phyloP scores from a whole-genome alignment of 2,888 invertebrate species.

The Zaprionus lineosus region DNA sequence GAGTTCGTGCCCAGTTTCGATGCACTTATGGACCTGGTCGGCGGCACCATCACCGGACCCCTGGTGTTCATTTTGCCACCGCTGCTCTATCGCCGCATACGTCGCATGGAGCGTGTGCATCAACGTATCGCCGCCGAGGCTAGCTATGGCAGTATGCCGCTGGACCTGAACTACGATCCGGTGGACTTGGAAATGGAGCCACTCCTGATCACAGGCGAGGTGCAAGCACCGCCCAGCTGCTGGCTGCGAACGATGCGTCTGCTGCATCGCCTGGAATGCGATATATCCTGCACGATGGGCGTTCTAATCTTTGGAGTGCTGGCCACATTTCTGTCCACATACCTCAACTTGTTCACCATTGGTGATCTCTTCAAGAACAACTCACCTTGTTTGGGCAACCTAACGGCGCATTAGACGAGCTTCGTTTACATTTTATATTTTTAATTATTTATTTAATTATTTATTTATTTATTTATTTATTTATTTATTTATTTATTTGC shows the following conservation, averaged over 20 bases:
- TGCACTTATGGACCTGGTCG: conserved; percentile 92
- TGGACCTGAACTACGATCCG: conserved; percentile 79
- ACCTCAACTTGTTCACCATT: conserved; percentile 87
- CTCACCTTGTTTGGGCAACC: conserved; percentile 88
- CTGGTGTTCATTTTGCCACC: conserved; percentile 93
- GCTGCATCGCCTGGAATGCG: conserved; percentile 78
- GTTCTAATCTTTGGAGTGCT: conserved; percentile 86
- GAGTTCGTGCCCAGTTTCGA: conserved; percentile 93
- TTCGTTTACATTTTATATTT: no score
- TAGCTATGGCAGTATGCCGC: conserved; percentile 79
- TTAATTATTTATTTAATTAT: no score
- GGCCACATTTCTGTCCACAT: conserved; percentile 88
- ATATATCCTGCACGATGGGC: conserved; percentile 84
- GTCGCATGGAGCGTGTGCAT: conserved; percentile 83
- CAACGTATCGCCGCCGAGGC: conserved; percentile 79
- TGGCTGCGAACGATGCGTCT: conserved; percentile 64
- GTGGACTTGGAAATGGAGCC: conserved; percentile 65
- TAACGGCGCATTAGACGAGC: conserved; percentile 54
- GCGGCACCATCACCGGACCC: conserved; percentile 92
- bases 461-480: no score
- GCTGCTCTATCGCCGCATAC: conserved; percentile 89
- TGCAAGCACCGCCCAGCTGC: conserved; percentile 41
- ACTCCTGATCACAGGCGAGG: conserved; percentile 35
- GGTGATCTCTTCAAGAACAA: conserved; percentile 87
- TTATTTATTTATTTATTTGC: no score